These are phyloP conservation scores for Rachycentron canadum DNA, from an alignment of 2,797 vertebrate species.

Conservation along the genomic window DNA sequence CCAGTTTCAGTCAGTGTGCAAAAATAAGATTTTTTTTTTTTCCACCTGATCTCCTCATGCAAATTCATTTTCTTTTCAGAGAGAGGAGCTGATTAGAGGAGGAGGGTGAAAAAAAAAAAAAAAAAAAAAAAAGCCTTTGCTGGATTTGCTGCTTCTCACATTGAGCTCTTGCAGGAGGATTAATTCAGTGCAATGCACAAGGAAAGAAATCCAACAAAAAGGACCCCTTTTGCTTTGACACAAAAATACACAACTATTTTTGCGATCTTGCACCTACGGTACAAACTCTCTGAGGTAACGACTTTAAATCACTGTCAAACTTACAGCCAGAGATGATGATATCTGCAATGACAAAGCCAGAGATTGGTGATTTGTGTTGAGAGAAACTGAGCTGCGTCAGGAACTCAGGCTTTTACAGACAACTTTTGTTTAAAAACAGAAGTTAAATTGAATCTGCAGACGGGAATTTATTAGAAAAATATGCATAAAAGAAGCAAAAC, in stretches of 20 bases:
- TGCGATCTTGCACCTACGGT: slow-evolving; percentile 5
- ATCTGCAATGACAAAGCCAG: slow-evolving; percentile 16
- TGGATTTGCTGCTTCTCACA: slow-evolving; percentile 30
- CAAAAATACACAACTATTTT: slow-evolving; percentile 24
- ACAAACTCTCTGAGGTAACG: slow-evolving; percentile 20
- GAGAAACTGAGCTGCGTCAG: neutral
- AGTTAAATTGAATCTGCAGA: neutral
- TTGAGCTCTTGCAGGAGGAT: slow-evolving; percentile 46
- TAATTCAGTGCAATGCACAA: slow-evolving; percentile 34
- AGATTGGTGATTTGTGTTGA: neutral
- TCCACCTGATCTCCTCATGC: slow-evolving; percentile 2
- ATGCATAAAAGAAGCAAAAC: neutral
- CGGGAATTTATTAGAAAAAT: neutral
- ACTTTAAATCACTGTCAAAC: slow-evolving; percentile 9
- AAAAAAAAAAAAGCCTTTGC: slow-evolving; percentile 8
- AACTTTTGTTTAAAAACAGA: neutral
- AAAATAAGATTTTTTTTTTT: neutral
- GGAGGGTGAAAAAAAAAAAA: too few relatives aligned
- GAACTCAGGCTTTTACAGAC: neutral
- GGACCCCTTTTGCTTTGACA: slow-evolving; percentile 20
- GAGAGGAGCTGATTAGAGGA: slow-evolving; percentile 15
- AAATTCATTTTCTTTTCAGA: slow-evolving; percentile 39
- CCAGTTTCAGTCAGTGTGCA: neutral
- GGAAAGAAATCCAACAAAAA: slow-evolving; percentile 36
- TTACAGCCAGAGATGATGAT: slow-evolving; percentile 3